Conservation (phyloP, 2,888 invertebrate genomes). For the Thymelicus acteon region DNA sequence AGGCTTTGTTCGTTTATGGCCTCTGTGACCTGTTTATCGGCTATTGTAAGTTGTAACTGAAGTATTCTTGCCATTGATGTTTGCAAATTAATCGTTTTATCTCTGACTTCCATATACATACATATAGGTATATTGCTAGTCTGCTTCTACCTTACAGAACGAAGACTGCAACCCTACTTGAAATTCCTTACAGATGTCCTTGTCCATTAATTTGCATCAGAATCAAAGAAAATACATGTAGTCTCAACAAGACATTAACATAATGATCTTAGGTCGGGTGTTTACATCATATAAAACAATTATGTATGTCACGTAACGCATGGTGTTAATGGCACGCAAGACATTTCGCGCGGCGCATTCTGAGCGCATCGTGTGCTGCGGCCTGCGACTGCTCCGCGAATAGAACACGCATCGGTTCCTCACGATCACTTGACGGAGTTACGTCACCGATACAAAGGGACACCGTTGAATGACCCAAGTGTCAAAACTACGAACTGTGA, state of each 20-base stretch:
- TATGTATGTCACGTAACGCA: constrained; percentile 24
- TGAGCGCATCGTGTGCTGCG: constrained; percentile 2
- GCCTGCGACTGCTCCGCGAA: constrained; percentile 3
- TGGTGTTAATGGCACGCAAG: constrained; percentile 26
- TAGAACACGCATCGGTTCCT: constrained; percentile 6
- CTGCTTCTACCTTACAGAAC: no score
- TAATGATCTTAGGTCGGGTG: constrained; percentile 6
- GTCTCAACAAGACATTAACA: constrained; percentile 10
- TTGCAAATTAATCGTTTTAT: background rate
- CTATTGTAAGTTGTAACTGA: background rate
- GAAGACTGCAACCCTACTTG: background rate
- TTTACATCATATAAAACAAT: constrained; percentile 10
- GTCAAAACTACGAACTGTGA: no score
- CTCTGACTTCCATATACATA: no score
- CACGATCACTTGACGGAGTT: background rate
- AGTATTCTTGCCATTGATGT: background rate
- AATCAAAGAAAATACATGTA: constrained; percentile 3
- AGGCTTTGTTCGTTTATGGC: no score
- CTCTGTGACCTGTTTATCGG: no score
- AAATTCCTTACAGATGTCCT: background rate
- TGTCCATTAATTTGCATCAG: background rate
- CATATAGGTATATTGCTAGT: no score
- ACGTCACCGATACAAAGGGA: background rate
- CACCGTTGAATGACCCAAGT: no score
- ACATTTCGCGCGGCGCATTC: constrained; percentile 16